phyloP scores from a whole-genome alignment of 1,140 invertebrate genomes.

The Potamilus streckersoni region DNA sequence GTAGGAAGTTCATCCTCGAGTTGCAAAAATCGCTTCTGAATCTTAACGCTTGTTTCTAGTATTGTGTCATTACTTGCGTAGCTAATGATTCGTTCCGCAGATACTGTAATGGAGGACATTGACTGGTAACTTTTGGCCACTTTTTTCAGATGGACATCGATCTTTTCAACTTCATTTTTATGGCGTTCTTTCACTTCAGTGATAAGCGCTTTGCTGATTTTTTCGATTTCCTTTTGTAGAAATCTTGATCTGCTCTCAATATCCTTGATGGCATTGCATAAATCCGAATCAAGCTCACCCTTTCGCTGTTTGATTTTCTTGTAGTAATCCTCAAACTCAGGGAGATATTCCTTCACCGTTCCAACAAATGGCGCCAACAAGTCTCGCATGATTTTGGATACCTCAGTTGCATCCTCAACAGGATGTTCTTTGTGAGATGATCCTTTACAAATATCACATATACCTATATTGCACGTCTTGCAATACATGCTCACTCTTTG shows the following conservation, averaged over 20 bases:
- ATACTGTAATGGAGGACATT: constrained; percentile 36
- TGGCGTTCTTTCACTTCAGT: constrained; percentile 33
- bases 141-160: constrained; percentile 35
- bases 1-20: constrained; percentile 41
- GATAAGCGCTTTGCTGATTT: constrained; percentile 36
- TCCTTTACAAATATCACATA: constrained; percentile 43
- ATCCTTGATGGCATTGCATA: constrained; percentile 34
- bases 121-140: constrained; percentile 34
- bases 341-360: constrained; percentile 45
- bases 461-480: constrained; percentile 38
- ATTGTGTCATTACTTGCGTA: constrained; percentile 39
- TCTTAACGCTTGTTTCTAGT: constrained; percentile 32
- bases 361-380: constrained; percentile 39
- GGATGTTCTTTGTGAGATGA: constrained; percentile 41
- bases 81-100: constrained; percentile 40
- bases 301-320: constrained; percentile 32
- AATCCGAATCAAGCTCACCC: constrained; percentile 33
- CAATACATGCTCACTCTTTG: constrained; percentile 38
- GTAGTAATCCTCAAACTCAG: constrained; percentile 38
- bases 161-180: constrained; percentile 29
- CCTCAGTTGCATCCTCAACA: constrained; percentile 34
- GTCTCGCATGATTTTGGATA: constrained; percentile 33
- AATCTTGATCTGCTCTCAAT: constrained; percentile 34
- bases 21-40: constrained; percentile 43
- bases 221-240: constrained; percentile 42